Percentiles rank a stretch among this genome's conserved stretches.
phyloP scores from a whole-genome alignment of 1,140 invertebrate species.

The Aphidius ervi region DNA sequence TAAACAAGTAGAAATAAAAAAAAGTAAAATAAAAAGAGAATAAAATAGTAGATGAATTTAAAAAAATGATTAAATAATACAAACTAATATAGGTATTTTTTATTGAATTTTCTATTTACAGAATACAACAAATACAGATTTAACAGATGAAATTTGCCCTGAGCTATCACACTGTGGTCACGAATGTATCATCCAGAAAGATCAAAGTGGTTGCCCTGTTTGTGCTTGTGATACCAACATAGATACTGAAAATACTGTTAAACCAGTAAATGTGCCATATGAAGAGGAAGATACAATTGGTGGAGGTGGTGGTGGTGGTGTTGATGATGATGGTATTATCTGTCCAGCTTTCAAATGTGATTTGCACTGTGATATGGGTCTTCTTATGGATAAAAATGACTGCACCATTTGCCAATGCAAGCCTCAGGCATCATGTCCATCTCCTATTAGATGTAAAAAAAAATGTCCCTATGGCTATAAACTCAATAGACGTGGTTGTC shows the following conservation, averaged over 20 bases:
- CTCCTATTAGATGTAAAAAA: conserved; percentile 36
- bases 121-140: conserved; percentile 21
- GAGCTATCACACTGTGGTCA: conserved; percentile 32
- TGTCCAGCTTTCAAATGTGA: conserved; percentile 42
- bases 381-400: conserved; percentile 42
- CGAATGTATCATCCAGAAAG: conserved; percentile 34
- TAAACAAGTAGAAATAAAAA: not conserved
- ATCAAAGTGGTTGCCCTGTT: conserved; percentile 36
- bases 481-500: conserved; percentile 39
- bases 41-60: not conserved
- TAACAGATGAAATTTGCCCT: conserved; percentile 31
- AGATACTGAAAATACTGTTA: conserved; percentile 23
- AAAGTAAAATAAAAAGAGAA: not conserved
- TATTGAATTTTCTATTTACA: conserved; percentile 26
- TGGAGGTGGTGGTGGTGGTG: not conserved
- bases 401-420: conserved; percentile 44
- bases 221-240: conserved; percentile 31
- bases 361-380: conserved; percentile 39
- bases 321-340: conserved; percentile 23
- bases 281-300: conserved; percentile 16
- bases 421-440: conserved; percentile 30
- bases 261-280: conserved; percentile 24
- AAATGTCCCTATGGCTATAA: conserved; percentile 43
- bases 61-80: not conserved
- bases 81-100: conserved; percentile 1